phyloP scores from a whole-genome alignment of 2,888 invertebrate genomes.

The Microctonus brassicae region DNA sequence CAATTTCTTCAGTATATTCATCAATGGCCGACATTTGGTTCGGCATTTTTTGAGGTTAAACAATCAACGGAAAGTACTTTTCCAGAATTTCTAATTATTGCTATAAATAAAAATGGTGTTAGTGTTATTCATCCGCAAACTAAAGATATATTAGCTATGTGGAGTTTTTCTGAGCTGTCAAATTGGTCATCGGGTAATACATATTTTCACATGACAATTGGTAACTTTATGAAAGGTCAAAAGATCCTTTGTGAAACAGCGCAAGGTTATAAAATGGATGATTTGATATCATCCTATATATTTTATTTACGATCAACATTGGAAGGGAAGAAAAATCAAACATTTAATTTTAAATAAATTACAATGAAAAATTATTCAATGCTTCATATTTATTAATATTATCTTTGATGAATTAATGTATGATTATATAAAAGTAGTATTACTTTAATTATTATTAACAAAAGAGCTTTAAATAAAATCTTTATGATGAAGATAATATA shows the following conservation, averaged over 20 bases:
- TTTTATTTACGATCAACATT: slow-evolving; percentile 70
- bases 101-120: slow-evolving; percentile 99
- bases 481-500: too few relatives aligned
- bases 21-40: slow-evolving; percentile 99
- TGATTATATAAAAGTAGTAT: too few relatives aligned
- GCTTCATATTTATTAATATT: not conserved
- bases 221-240: slow-evolving; percentile 95
- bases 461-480: too few relatives aligned
- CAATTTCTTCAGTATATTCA: slow-evolving; percentile 97
- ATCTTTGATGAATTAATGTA: too few relatives aligned
- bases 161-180: slow-evolving; percentile 73
- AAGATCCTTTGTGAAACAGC: slow-evolving; percentile 92
- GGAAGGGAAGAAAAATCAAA: not conserved
- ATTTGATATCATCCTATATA: slow-evolving; percentile 92
- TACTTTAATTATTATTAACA: too few relatives aligned
- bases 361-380: not conserved
- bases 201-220: slow-evolving; percentile 99
- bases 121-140: slow-evolving; percentile 97
- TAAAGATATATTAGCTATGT: slow-evolving; percentile 76
- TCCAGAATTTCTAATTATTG: slow-evolving; percentile 95
- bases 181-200: slow-evolving; percentile 99
- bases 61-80: slow-evolving; percentile 99
- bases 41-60: slow-evolving; percentile 99
- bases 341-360: not conserved
- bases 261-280: slow-evolving; percentile 97